phyloP scores from a whole-genome alignment of 1,140 invertebrate species.

The Drosophila ercepeae region DNA sequence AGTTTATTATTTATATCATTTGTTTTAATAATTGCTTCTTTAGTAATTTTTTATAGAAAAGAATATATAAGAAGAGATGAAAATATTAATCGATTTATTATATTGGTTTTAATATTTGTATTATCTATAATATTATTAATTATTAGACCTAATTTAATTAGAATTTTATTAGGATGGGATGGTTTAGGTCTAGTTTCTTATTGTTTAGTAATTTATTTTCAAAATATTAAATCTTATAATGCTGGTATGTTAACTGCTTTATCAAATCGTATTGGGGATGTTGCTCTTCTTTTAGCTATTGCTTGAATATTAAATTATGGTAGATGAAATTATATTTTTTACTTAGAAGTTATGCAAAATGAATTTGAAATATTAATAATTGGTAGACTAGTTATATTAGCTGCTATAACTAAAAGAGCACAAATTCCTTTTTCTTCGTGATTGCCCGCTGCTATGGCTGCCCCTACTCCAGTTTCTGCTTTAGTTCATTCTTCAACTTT shows the following conservation, averaged over 20 bases:
- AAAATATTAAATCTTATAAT: slow-evolving; percentile 86
- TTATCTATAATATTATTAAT: slow-evolving; percentile 88
- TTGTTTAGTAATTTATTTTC: slow-evolving; percentile 88
- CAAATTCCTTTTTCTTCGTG: slow-evolving; percentile 89
- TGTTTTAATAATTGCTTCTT: slow-evolving; percentile 87
- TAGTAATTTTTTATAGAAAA: slow-evolving; percentile 86
- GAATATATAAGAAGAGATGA: slow-evolving; percentile 85
- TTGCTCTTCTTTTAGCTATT: slow-evolving; percentile 86
- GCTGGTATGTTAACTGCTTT: slow-evolving; percentile 87
- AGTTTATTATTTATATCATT: slow-evolving; percentile 86
- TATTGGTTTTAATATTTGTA: slow-evolving; percentile 87
- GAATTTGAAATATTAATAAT: slow-evolving; percentile 83
- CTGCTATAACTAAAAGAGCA: slow-evolving; percentile 89
- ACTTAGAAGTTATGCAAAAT: slow-evolving; percentile 84
- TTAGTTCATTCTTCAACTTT: slow-evolving; percentile 91
- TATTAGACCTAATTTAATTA: slow-evolving; percentile 88
- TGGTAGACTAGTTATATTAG: slow-evolving; percentile 84
- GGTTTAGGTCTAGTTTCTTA: slow-evolving; percentile 88
- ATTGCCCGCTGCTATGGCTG: slow-evolving; percentile 88
- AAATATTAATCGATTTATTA: slow-evolving; percentile 85
- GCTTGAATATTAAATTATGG: slow-evolving; percentile 85
- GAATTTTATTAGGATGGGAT: slow-evolving; percentile 89
- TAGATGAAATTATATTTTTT: slow-evolving; percentile 84
- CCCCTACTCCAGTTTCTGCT: slow-evolving; percentile 88
- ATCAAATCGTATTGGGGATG: slow-evolving; percentile 87